These are phyloP conservation scores for Cosmia trapezina DNA, from an alignment of 2,888 invertebrate genomes.

Conservation along the genomic window DNA sequence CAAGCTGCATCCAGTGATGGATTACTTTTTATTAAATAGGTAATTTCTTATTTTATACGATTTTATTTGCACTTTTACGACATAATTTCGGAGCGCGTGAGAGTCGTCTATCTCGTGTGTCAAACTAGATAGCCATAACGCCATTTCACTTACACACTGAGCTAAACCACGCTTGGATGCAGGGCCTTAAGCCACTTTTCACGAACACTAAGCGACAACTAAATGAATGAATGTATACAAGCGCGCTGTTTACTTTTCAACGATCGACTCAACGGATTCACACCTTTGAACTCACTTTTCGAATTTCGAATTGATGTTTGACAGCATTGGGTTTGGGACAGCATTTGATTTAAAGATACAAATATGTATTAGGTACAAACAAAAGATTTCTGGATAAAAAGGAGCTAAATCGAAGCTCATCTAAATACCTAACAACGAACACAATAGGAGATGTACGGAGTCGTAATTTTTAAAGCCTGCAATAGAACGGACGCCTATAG, in stretches of 20 bases:
- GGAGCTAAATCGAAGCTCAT: slow-evolving; percentile 25
- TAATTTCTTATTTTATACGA: too few relatives aligned
- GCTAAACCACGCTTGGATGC: too few relatives aligned
- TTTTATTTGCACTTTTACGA: too few relatives aligned
- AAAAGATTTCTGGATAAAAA: background rate
- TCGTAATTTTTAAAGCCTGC: slow-evolving; percentile 53
- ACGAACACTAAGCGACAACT: background rate
- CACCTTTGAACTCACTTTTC: background rate
- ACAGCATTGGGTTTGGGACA: too few relatives aligned
- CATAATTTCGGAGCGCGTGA: too few relatives aligned
- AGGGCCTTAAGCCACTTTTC: too few relatives aligned
- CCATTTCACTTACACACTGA: too few relatives aligned
- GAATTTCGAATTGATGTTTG: background rate
- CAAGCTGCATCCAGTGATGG: too few relatives aligned
- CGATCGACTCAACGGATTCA: background rate
- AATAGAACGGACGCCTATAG: slow-evolving; percentile 53
- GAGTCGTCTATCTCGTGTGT: too few relatives aligned
- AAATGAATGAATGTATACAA: background rate
- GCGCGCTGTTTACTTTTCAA: background rate
- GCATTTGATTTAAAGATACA: too few relatives aligned
- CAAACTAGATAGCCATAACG: too few relatives aligned
- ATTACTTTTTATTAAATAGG: too few relatives aligned
- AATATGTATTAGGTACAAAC: slow-evolving; percentile 5
- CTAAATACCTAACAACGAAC: slow-evolving; percentile 15
- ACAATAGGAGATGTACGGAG: slow-evolving; percentile 36